phyloP scores from a whole-genome alignment of 35 echinoderm and acorn worm species.

The Diadema setosum region DNA sequence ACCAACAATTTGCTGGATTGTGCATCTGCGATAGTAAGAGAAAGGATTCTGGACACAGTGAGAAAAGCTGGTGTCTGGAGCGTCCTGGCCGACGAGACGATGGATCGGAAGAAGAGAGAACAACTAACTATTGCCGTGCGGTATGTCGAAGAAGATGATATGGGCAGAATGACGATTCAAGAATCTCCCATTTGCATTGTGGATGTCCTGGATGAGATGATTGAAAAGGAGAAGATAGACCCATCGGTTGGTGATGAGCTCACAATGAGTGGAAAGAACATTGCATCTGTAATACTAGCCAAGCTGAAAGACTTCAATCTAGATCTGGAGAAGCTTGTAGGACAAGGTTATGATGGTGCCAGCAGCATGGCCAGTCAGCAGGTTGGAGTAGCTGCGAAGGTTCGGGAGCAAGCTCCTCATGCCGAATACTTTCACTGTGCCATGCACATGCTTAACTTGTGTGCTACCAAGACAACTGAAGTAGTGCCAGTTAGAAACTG shows the following conservation, averaged over 20 bases:
- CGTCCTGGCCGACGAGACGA: background rate
- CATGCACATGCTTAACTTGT: slow-evolving; percentile 5
- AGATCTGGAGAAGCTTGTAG: background rate
- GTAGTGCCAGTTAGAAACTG: background rate
- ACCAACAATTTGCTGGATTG: background rate
- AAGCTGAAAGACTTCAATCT: background rate
- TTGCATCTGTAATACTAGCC: background rate
- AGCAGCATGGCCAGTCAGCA: background rate
- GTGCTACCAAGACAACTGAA: background rate
- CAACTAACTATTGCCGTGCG: background rate
- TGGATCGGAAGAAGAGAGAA: background rate
- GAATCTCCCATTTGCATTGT: background rate
- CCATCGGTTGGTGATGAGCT: background rate
- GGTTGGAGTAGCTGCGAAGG: background rate
- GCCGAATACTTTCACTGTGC: slow-evolving; percentile 1
- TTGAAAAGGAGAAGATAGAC: background rate
- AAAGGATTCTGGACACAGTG: background rate
- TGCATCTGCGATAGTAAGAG: background rate
- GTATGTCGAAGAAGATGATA: background rate
- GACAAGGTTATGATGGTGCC: background rate
- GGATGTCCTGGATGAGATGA: background rate
- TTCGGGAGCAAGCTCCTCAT: background rate
- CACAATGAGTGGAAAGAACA: background rate
- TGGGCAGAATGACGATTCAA: background rate
- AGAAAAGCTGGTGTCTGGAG: background rate